Evolutionary conservation across 2,888 invertebrate species (phyloP), one percentile per base, ranked within the genome.

Genomic region (Crossocerus cetratus): DNA sequence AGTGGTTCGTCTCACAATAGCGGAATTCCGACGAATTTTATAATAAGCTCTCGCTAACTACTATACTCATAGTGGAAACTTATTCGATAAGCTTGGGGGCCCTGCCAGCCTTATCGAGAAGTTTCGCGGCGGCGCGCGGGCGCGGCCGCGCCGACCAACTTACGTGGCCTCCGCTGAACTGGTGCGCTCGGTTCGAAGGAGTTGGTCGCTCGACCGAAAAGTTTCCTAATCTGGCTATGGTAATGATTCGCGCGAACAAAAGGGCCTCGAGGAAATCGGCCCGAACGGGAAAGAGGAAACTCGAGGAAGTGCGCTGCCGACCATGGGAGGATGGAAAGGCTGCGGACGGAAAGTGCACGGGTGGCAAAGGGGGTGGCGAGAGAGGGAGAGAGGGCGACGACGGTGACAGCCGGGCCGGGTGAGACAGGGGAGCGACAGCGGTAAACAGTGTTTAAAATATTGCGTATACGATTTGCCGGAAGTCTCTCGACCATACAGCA

Each of bases 401-500:
- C 11, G 32, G 8, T 32, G 32, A 32, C 32, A 32, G 32, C 11
- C 32, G 32, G 11, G 32, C 11, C 5, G 32, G 32, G 32, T 5
- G 8, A 32, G 42, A 45, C 22, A 55, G 58, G 42, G 55, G 42
- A 55, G 58, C 54, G 32, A 8, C 32, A 32, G 32, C 11, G 20
- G 68, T 72, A 74, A 74, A 72, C 72, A 65, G 53, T 55, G 42
- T 65, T 74, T 65, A 59, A 68, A 65, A 72, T 72, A 65, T 69
- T 20, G 59, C 44, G 53, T 74, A 23, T 62, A 64, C 59, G 57
- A 65, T 62, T 71, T 55, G 22, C 64, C 60, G 43, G 54, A 64
- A 45, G 66, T 11, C 45, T 11, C 49, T 22, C 45, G 54, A 58
- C 22, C 54, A 4, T 13, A 20, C 42, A n/a, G 45, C 23, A 32